Base-by-base conservation (phyloP, 2,113 vertebrate species). In the Lophochroa leadbeateri region DNA sequence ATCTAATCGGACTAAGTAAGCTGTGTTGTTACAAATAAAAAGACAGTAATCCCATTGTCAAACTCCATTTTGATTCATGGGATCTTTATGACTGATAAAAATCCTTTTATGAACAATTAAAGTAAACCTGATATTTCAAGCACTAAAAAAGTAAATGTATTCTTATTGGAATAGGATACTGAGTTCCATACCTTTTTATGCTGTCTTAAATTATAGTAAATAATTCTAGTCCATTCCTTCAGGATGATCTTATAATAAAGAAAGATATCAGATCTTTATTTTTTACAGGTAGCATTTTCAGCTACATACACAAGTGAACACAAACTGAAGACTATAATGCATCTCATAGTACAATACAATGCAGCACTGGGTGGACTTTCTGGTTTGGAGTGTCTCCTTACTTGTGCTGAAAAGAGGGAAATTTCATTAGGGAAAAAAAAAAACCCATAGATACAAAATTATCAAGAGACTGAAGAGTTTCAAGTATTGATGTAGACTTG, bases 331-430 rank as follows among this genome's bases (percentile, higher is more conserved):
- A 69, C 86, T 63, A 43, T 91, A 60, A 23, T 82, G 49, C 41
- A 52, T 58, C 60, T 80, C 35, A 81, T 94, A 91, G 88, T 89
- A 82, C 17, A 55, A 49, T 43, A 88, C 20, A 68, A 10, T 82
- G n/a, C 64, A 94, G 70, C n/a, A 86, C 49, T 86, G 95, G 25
- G 85, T 91, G 41, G 94, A 87, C 88, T 83, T 95, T 67, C 91
- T 95, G 29, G 17, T 95, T 76, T 72, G 61, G 76, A 87, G 43
- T 70, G 58, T 28, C 13, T 80, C 49, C 35, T 94, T 79, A 76
- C 37, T 92, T 94, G 46, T 85, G 29, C 55, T 87, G 57, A 65
- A 82, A 81, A 88, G 43, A 57, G 43, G 50, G 13, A 95, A 89
- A 95, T 64, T 86, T 86, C 57, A 41, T 55, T 82, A 77, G 88